These are phyloP conservation scores for Drosophila aff. DNA, from an alignment of 1,140 invertebrate genomes.

Conservation along the genomic window DNA sequence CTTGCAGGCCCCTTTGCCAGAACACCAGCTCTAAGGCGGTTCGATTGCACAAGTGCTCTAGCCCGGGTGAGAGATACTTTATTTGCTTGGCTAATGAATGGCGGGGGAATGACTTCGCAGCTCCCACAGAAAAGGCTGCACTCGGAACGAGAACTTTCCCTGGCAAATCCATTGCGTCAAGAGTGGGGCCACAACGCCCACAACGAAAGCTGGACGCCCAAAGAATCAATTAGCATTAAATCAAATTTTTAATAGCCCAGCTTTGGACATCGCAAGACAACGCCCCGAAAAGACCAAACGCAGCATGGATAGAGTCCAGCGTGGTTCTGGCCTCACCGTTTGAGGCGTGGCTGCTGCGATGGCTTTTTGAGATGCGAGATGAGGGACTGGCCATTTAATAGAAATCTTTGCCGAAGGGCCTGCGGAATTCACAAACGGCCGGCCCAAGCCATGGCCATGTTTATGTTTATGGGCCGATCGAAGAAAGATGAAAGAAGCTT, in stretches of 20 bases:
- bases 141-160: slow-evolving; percentile 50
- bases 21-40: slow-evolving; percentile 19
- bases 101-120: slow-evolving; percentile 12
- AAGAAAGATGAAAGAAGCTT: slow-evolving; percentile 27
- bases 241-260: slow-evolving; percentile 63
- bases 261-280: slow-evolving; percentile 18
- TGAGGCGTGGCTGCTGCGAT: slow-evolving; percentile 31
- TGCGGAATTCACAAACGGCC: slow-evolving; percentile 14
- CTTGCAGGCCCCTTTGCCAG: slow-evolving; percentile 14
- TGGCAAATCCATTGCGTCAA: slow-evolving; percentile 14
- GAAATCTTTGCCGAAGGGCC: slow-evolving; percentile 32
- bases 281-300: slow-evolving; percentile 1
- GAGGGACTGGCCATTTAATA: slow-evolving; percentile 26
- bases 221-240: slow-evolving; percentile 79
- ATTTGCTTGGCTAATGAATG: slow-evolving; percentile 68
- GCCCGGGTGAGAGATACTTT: slow-evolving; percentile 29
- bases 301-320: not conserved
- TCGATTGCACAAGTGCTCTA: slow-evolving; percentile 57
- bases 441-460: slow-evolving; percentile 1
- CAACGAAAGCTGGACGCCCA: slow-evolving; percentile 32
- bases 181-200: slow-evolving; percentile 47
- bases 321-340: slow-evolving; percentile 7
- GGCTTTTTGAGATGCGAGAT: slow-evolving; percentile 25
- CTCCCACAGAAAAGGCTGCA: slow-evolving; percentile 14
- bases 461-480: slow-evolving; percentile 31